Evolutionary conservation across 2,888 invertebrate species (phyloP), one percentile per base, ranked within the genome.

Genomic region (Ephialtes manifestator): DNA sequence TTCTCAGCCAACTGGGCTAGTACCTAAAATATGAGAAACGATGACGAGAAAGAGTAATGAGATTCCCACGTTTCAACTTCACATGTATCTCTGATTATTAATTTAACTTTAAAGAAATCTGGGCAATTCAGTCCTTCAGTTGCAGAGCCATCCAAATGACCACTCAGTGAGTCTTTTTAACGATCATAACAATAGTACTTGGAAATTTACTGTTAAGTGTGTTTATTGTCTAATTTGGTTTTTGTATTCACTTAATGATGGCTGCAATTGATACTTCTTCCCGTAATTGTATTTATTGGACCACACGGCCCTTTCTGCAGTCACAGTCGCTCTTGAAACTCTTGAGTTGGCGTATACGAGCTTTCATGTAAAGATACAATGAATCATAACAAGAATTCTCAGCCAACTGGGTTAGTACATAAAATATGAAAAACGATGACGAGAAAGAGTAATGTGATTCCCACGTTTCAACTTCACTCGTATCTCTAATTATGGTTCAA

Each of bases 251-350:
- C 28, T 58, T 11, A 24, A 58, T 28, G 28, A 58, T 58, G 13
- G 11, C 55, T 4, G 24, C 55, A 28, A n/a, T n/a, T n/a, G n/a
- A n/a, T n/a, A 67, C 55, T 55, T 78, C 75, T 68, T 63, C 81
- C 39, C 68, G 63, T 78, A 84, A 81, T 78, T 60, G 68, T 60
- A 81, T 74, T 81, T 53, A 55, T 53, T 63, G 81, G 77, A 78
- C 77, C 72, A 72, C 67, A 60, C 51, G 58, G 20, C 68, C 24
- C 60, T 74, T 74, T 81, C 35, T 53, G 18, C 48, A 68, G 51
- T 81, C 58, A 77, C 74, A 76, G 31, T 81, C 60, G 46, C 58
- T 76, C 58, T 80, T 58, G 53, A 72, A 72, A 48, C 65, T 72
- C 39, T 70, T 60, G 46, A 46, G 15, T 43, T 51, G 74, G 76